A percentile compares a stretch with the other conserved stretches of the same genome.
These are phyloP conservation scores for Apodemus agrarius DNA, from an alignment of 2,797 vertebrate genomes.

Conservation along the genomic window DNA sequence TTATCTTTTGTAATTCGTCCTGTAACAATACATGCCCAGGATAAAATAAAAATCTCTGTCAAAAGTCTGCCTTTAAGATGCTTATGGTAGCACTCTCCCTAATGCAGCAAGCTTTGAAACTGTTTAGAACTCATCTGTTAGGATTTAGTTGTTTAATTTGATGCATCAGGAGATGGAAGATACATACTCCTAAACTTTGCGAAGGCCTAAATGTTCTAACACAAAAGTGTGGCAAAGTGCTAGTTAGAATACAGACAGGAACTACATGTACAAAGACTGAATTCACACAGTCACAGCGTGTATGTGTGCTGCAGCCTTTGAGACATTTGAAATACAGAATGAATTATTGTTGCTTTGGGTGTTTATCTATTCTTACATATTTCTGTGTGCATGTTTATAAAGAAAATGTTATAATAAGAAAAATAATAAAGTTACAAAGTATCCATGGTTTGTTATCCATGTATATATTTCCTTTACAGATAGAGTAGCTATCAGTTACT, in stretches of 20 bases:
- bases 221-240: not conserved
- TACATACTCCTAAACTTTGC: not conserved
- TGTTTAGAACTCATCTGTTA: not conserved
- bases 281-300: no score
- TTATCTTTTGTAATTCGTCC: constrained; percentile 3
- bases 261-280: not conserved
- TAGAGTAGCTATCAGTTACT: not conserved
- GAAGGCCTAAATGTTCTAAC: not conserved
- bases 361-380: not conserved
- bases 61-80: not conserved
- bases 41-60: constrained; percentile 2
- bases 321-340: not conserved
- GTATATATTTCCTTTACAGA: not conserved
- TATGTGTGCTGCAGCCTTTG: not conserved
- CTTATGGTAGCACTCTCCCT: not conserved
- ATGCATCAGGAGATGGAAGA: not conserved
- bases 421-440: not conserved
- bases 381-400: constrained; percentile 12
- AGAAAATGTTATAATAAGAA: constrained; percentile 9
- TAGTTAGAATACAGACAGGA: not conserved
- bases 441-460: not conserved
- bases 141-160: not conserved
- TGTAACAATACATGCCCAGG: not conserved
- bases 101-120: not conserved
- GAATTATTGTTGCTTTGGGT: not conserved